A percentile compares a stretch with the other conserved stretches of the same genome.
phyloP scores from a whole-genome alignment of 2,888 invertebrate genomes.

The Aphodius sticticus region DNA sequence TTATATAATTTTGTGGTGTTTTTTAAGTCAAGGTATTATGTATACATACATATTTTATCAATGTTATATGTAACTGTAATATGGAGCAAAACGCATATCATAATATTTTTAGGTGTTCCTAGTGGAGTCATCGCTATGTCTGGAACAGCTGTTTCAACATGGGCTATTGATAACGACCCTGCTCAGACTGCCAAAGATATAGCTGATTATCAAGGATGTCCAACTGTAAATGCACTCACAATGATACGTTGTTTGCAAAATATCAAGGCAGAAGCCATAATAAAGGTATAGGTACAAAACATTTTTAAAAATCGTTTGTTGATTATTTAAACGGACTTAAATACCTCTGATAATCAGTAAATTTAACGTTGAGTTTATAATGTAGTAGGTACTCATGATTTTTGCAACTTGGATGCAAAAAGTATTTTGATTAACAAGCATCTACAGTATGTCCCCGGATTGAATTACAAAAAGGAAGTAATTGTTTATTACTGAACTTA shows the following conservation, averaged over 20 bases:
- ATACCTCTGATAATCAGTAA: too few species aligned
- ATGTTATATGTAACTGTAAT: too few species aligned
- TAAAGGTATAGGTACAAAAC: slow-evolving; percentile 56
- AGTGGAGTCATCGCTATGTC: slow-evolving; percentile 78
- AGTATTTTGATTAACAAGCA: too few species aligned
- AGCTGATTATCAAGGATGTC: slow-evolving; percentile 71
- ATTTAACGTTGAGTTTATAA: too few species aligned
- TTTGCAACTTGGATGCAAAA: neutral
- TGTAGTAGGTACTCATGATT: neutral
- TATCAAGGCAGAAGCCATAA: slow-evolving; percentile 58
- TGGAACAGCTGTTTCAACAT: slow-evolving; percentile 76
- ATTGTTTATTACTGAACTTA: too few species aligned
- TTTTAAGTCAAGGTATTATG: too few species aligned
- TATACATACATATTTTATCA: too few species aligned
- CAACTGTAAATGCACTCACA: slow-evolving; percentile 65
- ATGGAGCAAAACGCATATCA: too few species aligned
- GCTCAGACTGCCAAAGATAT: slow-evolving; percentile 67
- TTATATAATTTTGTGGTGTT: too few species aligned
- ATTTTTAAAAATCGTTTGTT: neutral
- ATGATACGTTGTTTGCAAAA: slow-evolving; percentile 73
- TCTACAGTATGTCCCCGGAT: too few species aligned
- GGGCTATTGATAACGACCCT: slow-evolving; percentile 72
- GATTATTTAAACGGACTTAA: neutral
- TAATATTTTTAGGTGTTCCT: slow-evolving; percentile 53
- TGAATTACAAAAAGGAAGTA: too few species aligned